Conservation (phyloP, 2,797 vertebrate genomes). For the Ctenopoma multispine region DNA sequence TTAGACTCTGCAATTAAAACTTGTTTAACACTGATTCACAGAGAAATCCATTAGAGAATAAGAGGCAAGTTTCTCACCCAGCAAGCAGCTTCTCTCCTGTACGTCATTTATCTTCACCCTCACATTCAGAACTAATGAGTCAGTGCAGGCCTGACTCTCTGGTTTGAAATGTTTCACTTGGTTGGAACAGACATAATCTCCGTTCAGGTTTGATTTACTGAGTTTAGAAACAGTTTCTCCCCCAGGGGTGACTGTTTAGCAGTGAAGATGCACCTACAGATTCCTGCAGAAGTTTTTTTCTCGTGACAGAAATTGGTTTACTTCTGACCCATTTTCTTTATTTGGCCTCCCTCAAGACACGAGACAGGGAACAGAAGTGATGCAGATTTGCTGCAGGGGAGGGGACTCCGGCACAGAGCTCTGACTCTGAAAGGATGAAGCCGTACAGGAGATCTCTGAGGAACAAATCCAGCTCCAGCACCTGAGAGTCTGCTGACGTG, state of each 20-base stretch:
- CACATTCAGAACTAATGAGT: no score
- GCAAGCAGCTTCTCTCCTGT: no score
- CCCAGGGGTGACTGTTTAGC: not conserved
- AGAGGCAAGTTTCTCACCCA: not conserved
- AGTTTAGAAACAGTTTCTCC: not conserved
- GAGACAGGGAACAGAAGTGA: not conserved
- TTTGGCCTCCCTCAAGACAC: constrained; percentile 15
- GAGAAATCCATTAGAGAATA: not conserved
- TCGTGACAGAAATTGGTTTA: constrained; percentile 15
- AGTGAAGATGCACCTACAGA: constrained; percentile 2
- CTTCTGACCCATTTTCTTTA: constrained; percentile 25
- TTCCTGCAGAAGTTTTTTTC: constrained; percentile 18
- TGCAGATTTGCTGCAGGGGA: not conserved
- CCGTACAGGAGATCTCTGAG: not conserved
- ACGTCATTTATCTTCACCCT: not conserved
- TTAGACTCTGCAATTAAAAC: not conserved
- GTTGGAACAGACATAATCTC: no score
- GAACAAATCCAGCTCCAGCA: constrained; percentile 16
- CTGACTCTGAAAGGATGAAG: constrained; percentile 19
- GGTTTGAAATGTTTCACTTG: no score
- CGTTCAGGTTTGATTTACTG: not conserved
- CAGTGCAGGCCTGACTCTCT: no score
- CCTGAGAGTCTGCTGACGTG: not conserved
- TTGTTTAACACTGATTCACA: not conserved
- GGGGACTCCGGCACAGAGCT: constrained; percentile 6